Base-by-base conservation (phyloP, 2,113 vertebrate species). In the Alaudala cheleensis region DNA sequence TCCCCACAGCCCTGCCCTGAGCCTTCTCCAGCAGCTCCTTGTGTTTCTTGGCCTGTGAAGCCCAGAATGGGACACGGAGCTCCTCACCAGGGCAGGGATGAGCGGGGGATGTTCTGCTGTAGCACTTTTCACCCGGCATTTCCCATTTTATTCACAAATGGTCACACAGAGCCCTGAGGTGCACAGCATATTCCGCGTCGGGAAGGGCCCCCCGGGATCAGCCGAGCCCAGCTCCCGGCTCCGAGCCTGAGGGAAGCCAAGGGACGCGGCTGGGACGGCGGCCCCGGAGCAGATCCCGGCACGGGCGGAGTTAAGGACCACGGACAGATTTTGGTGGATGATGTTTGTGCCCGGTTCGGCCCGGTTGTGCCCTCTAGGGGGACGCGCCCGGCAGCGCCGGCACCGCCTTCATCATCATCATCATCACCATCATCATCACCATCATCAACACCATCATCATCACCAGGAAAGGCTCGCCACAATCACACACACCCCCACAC, bases 351-450 rank as follows among this genome's bases (percentile, higher is more conserved):
- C 65, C 14, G 65, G 3, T 10, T 4, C 1, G 88, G 79, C 42
- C n/a, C n/a, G n/a, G n/a, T n/a, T n/a, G n/a, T n/a, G n/a, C 93
- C 95, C 96, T 66, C 95, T 96, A 94, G 95, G 95, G 96, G 93
- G 20, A 60, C 58, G 65, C 34, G 23, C 79, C 70, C 74, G 90
- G 37, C 83, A 91, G 24, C 58, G 50, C 90, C 61, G 21, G 21
- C 70, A 33, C 9, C 39, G 34, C 14, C 67, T 29, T 2, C 62
- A 5, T 2, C 54, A 2, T 1, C 19, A 42, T 42, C 40, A 42
- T 12, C 40, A 42, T 42, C 40, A 42, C 12, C 40, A 42, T 12
- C 40, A 42, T 42, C 40, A 40, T 14, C 40, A 40, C 14, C 40
- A 40, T 0, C 54, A 29, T 2, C 62, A 21, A 0, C 74, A n/a